phyloP scores from a whole-genome alignment of 2,113 vertebrate genomes.

The Cyprinodon variegatus region DNA sequence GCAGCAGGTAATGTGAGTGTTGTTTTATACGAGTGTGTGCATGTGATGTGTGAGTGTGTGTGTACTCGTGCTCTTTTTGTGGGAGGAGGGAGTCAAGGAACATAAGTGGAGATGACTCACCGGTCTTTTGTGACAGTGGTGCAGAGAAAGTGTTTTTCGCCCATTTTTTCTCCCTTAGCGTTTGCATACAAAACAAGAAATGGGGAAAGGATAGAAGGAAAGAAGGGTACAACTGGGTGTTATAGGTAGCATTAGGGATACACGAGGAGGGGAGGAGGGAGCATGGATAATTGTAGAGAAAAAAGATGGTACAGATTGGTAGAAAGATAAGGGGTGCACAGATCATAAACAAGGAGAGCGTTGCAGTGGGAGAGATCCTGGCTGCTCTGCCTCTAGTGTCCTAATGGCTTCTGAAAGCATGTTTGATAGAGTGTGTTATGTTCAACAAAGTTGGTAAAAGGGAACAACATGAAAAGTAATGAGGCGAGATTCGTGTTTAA shows the following conservation, averaged over 20 bases:
- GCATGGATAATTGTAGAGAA: conserved; percentile 54
- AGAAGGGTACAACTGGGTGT: conserved; percentile 50
- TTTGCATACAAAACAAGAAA: conserved; percentile 75
- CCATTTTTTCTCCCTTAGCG: conserved; percentile 65
- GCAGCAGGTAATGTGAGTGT: conserved; percentile 69
- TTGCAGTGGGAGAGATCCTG: conserved; percentile 43
- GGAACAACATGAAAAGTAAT: conserved; percentile 15
- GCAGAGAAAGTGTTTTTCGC: conserved; percentile 77
- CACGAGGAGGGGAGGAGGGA: conserved; percentile 12
- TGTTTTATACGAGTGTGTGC: conserved; percentile 59
- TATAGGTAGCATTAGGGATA: conserved; percentile 53
- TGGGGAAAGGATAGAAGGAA: conserved; percentile 57
- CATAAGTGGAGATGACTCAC: conserved; percentile 80
- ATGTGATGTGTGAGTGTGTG: conserved; percentile 4
- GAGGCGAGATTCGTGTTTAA: conserved; percentile 12
- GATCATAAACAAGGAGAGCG: conserved; percentile 58
- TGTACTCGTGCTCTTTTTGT: conserved; percentile 48
- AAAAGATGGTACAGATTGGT: conserved; percentile 36
- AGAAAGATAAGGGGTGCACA: conserved; percentile 55
- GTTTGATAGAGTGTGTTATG: conserved; percentile 48
- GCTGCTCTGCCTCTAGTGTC: conserved; percentile 38
- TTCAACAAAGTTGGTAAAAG: conserved; percentile 42
- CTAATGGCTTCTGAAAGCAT: conserved; percentile 64
- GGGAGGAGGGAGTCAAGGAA: conserved; percentile 69
- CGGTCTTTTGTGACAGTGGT: conserved; percentile 77